A percentile compares a stretch with the other conserved stretches of the same genome.
phyloP scores from a whole-genome alignment of 2,113 vertebrate genomes.

The Pantherophis guttatus region DNA sequence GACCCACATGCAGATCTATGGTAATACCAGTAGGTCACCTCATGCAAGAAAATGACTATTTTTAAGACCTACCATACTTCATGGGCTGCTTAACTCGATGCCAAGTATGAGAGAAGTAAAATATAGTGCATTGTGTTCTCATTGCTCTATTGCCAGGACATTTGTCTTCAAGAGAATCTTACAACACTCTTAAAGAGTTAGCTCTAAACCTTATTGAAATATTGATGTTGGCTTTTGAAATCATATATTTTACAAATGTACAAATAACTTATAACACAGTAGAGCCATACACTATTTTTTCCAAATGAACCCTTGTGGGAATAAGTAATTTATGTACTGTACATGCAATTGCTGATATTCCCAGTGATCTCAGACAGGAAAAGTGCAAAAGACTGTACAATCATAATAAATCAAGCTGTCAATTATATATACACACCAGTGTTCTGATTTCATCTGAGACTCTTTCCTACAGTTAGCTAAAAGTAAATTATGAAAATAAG shows the following conservation, averaged over 20 bases:
- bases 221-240: neutral
- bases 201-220: neutral
- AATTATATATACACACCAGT: neutral
- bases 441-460: neutral
- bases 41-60: conserved; percentile 3
- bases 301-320: neutral
- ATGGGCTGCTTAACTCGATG: neutral
- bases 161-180: neutral
- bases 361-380: neutral
- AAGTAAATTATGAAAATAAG: neutral
- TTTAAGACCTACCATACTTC: neutral
- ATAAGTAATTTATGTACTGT: neutral
- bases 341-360: neutral
- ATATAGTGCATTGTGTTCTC: neutral
- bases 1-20: conserved; percentile 9
- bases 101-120: conserved; percentile 13
- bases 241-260: neutral
- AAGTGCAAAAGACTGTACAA: neutral
- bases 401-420: neutral
- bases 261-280: neutral
- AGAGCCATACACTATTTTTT: neutral
- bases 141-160: neutral
- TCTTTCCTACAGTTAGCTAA: neutral
- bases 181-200: neutral
- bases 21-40: neutral